Base-by-base conservation (phyloP, 1,140 invertebrate species). In the Drosophila obscura region DNA sequence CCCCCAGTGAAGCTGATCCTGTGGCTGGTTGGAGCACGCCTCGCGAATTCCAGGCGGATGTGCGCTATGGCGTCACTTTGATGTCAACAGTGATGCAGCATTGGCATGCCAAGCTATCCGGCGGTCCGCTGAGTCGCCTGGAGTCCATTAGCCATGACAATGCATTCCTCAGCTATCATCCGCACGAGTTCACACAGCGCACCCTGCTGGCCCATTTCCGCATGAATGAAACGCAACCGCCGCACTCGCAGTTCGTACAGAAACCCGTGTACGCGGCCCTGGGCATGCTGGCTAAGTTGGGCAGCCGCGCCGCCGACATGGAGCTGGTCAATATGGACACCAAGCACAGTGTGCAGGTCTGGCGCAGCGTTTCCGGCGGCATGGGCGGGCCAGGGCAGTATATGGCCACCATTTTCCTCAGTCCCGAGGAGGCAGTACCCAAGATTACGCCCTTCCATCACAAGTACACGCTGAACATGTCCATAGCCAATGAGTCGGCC, bases 111-210 rank as follows among this genome's bases (percentile, higher is more conserved):
- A 83, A 88, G 50, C 87, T 77, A 5, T 76, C 59, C 4, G 77
- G 61, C 2, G 75, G 76, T 8, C 58, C 68, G 16, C 89, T 84
- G 26, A 69, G 31, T 31, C 77, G 80, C 31, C 88, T 88, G 63
- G 91, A 90, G 50, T 92, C 83, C 4, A 81, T 93, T 4, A 93
- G 93, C 60, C 92, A 93, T 74, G 93, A 93, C 74, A 93, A 93
- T 72, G 93, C 83, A 9, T 93, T 93, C 62, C 73, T 93, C 6
- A 93, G 92, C 72, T 93, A 92, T 85, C 88, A 92, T 83, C 93
- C 93, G 0, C 66, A 91, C 51, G 92, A 92, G 69, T 93, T 93
- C 65, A 87, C 77, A 4, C 93, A 93, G 76, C 76, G 81, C 15
- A 89, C 87, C 0, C 69, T 93, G 8, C 73, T 93, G 31, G 92